Evolutionary conservation across 2,113 vertebrate genomes (phyloP), one percentile per base, ranked within the genome.

Genomic region (Leucosticte australis): DNA sequence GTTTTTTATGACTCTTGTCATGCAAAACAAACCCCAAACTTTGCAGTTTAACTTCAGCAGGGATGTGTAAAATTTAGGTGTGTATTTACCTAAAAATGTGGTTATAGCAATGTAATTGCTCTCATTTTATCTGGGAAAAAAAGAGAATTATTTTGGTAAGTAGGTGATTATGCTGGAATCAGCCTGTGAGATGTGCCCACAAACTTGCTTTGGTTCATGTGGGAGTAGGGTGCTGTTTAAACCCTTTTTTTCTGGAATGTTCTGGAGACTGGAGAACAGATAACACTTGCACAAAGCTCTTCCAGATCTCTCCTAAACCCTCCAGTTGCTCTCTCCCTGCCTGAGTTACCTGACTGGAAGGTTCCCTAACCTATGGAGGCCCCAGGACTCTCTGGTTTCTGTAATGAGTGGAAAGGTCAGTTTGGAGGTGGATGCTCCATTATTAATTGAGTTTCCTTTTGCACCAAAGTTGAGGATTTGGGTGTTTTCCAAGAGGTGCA

Each of bases 361-460:
- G 89, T 67, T 67, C 46, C 53, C 33, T 65, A 16, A 59, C 65
- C 73, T 68, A 17, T 62, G 60, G 83, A 93, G 83, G 64, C 89
- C 49, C 26, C 15, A 5, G 1, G 17, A 71, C n/a, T 35, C 33
- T 0, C 0, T 37, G n/a, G 17, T 30, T 62, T 80, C 69, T 67
- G 64, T 78, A 68, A 41, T 13, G 47, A 46, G 39, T 64, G 59
- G 55, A 44, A 92, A 91, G 92, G 77, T 75, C 87, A 87, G 10
- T 22, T 7, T 11, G 62, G 83, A 92, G 52, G 57, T 73, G 65
- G 69, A 76, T 50, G 70, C 62, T 79, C 52, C 14, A 1, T 49
- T 42, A 39, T 67, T 87, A 56, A 30, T 1, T 46, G 64, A 84
- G 52, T 87, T 94, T 90, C 80, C 31, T 91, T 93, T 86, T 79